Conservation (phyloP, 2,113 vertebrate species). For the Austrofundulus limnaeus region DNA sequence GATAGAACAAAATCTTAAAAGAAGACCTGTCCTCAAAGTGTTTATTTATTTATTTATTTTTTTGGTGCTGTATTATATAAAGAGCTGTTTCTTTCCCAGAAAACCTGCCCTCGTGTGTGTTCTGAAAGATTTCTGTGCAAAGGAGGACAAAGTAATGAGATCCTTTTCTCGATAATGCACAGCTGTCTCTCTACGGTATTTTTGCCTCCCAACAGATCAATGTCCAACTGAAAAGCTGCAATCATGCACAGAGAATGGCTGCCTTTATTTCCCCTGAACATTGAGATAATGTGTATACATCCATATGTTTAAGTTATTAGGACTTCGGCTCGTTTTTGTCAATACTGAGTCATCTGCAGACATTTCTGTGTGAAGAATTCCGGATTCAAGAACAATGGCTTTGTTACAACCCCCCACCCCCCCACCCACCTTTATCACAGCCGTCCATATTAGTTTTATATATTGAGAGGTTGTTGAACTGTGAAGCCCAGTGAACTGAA, state of each 20-base stretch:
- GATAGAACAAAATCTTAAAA: constrained; percentile 1
- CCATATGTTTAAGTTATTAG: constrained; percentile 16
- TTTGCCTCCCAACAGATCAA: constrained; percentile 17
- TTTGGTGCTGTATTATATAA: background rate
- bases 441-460: constrained; percentile 19
- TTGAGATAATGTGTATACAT: constrained; percentile 25
- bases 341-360: constrained; percentile 23
- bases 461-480: constrained; percentile 30
- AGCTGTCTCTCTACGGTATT: background rate
- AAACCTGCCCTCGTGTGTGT: constrained; percentile 13
- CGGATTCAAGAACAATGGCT: constrained; percentile 15
- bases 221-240: background rate
- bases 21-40: constrained; percentile 8
- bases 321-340: constrained; percentile 25
- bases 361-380: background rate
- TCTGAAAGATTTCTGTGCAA: constrained; percentile 11
- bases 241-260: background rate
- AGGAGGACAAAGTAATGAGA: constrained; percentile 8
- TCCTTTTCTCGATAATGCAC: background rate
- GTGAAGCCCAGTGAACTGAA: constrained; percentile 27
- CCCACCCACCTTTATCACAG: constrained; percentile 9
- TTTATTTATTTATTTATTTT: no score
- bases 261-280: background rate
- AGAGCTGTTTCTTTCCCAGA: constrained; percentile 8
- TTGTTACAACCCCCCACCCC: no score